Evolutionary conservation across 1,140 invertebrate genomes (phyloP).

Genomic region (Achatina immaculata): DNA sequence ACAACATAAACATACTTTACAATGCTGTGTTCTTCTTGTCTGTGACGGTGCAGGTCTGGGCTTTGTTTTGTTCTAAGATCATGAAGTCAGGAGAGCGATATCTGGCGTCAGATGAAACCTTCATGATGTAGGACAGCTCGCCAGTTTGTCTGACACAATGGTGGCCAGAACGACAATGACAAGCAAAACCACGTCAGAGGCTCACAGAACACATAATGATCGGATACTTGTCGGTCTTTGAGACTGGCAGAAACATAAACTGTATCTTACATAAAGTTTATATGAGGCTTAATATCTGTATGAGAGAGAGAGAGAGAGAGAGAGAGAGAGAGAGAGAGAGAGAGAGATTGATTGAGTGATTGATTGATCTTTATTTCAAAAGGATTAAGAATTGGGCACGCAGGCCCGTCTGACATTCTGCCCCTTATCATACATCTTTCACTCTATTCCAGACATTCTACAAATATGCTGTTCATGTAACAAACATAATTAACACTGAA

Average conservation of each 20-base stretch:
- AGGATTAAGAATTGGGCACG: too few species aligned
- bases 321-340: constrained; percentile 3
- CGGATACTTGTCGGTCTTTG: neutral
- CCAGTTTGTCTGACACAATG: neutral
- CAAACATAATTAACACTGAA: too few species aligned
- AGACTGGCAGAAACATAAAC: neutral
- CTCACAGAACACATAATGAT: neutral
- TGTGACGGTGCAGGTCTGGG: too few species aligned
- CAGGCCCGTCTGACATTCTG: too few species aligned
- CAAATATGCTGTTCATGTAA: too few species aligned
- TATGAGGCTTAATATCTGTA: neutral
- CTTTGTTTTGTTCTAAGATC: neutral
- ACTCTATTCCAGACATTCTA: too few species aligned
- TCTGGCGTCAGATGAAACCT: neutral
- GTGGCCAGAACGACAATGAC: neutral
- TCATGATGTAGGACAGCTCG: neutral
- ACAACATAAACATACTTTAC: too few species aligned
- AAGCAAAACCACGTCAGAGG: neutral
- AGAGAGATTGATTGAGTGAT: too few species aligned
- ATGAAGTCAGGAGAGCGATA: neutral
- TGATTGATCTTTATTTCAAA: too few species aligned
- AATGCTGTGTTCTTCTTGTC: too few species aligned
- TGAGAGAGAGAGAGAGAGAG: too few species aligned
- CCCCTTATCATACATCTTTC: too few species aligned
- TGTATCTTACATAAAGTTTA: neutral